phyloP scores from a whole-genome alignment of 1,140 invertebrate genomes.

The Neodiprion pinetum region DNA sequence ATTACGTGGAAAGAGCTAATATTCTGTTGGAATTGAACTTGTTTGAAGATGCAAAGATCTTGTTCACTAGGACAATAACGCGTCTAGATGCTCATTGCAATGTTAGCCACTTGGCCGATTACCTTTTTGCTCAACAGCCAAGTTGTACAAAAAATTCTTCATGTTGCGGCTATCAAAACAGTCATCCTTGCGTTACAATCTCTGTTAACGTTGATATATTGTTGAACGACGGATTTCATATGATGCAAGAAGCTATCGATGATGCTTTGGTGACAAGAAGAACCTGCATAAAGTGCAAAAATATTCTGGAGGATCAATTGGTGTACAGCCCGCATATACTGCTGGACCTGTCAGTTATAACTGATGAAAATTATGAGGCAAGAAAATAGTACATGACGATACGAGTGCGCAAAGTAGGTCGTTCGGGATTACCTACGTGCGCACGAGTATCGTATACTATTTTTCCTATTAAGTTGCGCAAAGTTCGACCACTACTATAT shows the following conservation, averaged over 20 bases:
- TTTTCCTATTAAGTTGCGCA: too few species aligned
- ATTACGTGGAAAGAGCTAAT: background rate
- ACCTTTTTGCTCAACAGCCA: slow-evolving; percentile 11
- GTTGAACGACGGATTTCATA: slow-evolving; percentile 18
- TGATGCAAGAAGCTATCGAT: slow-evolving; percentile 25
- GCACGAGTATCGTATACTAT: too few species aligned
- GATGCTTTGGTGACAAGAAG: background rate
- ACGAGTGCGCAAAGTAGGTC: too few species aligned
- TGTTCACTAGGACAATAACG: slow-evolving; percentile 15
- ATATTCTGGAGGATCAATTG: slow-evolving; percentile 12
- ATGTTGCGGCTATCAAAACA: slow-evolving; percentile 18
- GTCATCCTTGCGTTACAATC: background rate
- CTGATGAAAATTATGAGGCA: slow-evolving; percentile 11
- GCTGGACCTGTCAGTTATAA: slow-evolving; percentile 13
- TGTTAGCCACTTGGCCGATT: slow-evolving; percentile 14
- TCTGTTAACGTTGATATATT: slow-evolving; percentile 16
- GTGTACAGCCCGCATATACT: slow-evolving; percentile 23
- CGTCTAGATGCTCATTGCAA: slow-evolving; percentile 20
- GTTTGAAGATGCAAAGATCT: background rate
- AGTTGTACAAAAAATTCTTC: slow-evolving; percentile 4
- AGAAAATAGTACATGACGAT: too few species aligned
- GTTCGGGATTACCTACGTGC: too few species aligned
- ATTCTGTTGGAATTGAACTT: background rate
- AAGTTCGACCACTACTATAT: too few species aligned
- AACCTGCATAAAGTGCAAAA: slow-evolving; percentile 17